Base-by-base conservation (phyloP, 2,113 vertebrate species). In the Aplodontia rufa region DNA sequence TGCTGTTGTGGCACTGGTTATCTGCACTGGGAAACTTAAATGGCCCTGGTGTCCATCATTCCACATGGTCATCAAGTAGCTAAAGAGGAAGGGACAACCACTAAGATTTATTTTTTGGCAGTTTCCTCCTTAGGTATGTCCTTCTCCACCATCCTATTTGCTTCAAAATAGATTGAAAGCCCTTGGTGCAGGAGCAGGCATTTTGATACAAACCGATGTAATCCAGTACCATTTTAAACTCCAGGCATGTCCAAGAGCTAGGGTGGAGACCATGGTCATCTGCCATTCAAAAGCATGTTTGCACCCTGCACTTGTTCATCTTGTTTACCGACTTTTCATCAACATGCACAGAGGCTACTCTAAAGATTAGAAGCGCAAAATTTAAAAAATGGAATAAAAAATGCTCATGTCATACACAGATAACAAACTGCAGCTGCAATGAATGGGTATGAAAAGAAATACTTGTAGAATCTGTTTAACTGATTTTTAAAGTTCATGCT, bases 321-420 rank as follows among this genome's bases (percentile, higher is more conserved):
- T 78, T 89, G 88, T 78, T 87, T 80, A 92, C 20, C 87, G n/a
- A 90, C 16, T 80, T 94, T 51, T 92, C 37, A 49, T 82, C n/a
- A 51, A 76, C 80, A 78, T 47, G 74, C 0, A 24, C 2, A 66
- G 51, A 95, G n/a, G 14, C 40, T 24, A 49, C 45, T 30, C 58
- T 80, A 47, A 76, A 78, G 66, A 35, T 53, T 32, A 79, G 6
- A 87, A 84, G 42, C 88, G 86, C 40, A 69, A 40, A 93, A 40
- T 35, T 60, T 13, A 8, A 86, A 13, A 20, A 76, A 47, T 11
- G 11, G 24, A 80, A 40, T 24, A 12, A 45, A 55, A 95, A 75
- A 35, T 66, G 40, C 35, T 12, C 47, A 28, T 74, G 45, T 20
- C 11, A 10, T 26, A 51, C 68, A 87, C 28, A 16, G 62, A 80